Evolutionary conservation across 92 coral and sea anemone species (phyloP), one percentile per base, ranked within the genome.

Genomic region (Porites lobata): DNA sequence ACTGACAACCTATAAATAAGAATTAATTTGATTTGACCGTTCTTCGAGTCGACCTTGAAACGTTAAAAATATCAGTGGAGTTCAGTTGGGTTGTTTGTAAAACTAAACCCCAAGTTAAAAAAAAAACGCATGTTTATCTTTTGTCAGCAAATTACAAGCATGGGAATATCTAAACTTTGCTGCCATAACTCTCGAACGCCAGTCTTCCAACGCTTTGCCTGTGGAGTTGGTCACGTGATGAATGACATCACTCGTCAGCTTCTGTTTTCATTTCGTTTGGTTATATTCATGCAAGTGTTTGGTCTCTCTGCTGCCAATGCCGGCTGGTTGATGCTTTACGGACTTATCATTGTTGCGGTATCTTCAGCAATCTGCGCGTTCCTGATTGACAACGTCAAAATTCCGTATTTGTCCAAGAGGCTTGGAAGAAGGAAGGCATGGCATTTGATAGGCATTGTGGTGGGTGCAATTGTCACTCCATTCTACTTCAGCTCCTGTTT

Each of bases 271-370:
- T 77, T 77, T 47, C 65, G 81, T 20, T 53, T 77, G 65, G 54
- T 29, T 15, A 29, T 77, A 52, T 77, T 77, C 18, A 58, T 77
- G 81, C 24, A 77, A 32, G 81, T 77, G 52, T 69, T 76, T 11
- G 69, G 80, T 58, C 22, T 76, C 66, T 76, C 80, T 54, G 66
- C 80, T 4, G 12, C 66, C 8, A 58, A 76, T 76, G 47, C 80
- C 26, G 80, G 69, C 50, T 76, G 80, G 80, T 14, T 76, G 67
- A 14, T 76, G 21, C 80, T 76, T 7, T 24, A 56, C 29, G 65
- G 43, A 26, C 51, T 11, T 15, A 0, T 32, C 19, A 21, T 19
- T 3, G 51, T 6, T n/a, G 67, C 52, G 4, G 67, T 9, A n/a
- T 21, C 9, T n/a, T 56, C 80, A 8, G 67, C 80, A 2, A 14